A percentile compares a stretch with the other conserved stretches of the same genome.
phyloP scores from a whole-genome alignment of 1,140 invertebrate genomes.

The Drosophila miranda region DNA sequence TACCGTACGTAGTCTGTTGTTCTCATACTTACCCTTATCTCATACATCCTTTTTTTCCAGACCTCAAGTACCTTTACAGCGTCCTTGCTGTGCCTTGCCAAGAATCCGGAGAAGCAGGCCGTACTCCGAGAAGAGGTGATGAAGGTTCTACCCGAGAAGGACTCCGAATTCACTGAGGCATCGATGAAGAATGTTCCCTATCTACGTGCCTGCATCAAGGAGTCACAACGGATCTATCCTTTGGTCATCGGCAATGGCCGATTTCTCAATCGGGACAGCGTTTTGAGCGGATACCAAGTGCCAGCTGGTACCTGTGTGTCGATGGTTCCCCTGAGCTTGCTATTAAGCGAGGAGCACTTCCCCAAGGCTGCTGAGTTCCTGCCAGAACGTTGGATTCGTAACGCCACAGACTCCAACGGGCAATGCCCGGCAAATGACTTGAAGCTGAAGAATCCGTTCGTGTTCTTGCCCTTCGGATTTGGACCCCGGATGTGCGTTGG shows the following conservation, averaged over 20 bases:
- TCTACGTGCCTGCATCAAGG: constrained; percentile 87
- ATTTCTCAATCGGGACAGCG: constrained; percentile 83
- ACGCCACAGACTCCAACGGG: constrained; percentile 1
- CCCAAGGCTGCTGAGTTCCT: constrained; percentile 83
- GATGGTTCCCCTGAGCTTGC: constrained; percentile 82
- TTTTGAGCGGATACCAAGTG: constrained; percentile 84
- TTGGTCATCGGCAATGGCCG: constrained; percentile 83
- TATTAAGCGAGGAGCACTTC: constrained; percentile 83
- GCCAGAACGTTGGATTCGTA: constrained; percentile 85
- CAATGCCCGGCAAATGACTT: constrained; percentile 58
- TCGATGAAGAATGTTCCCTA: constrained; percentile 85
- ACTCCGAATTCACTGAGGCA: constrained; percentile 83
- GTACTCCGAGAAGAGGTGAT: constrained; percentile 87
- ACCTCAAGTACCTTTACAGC: constrained; percentile 52
- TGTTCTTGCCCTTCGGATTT: constrained; percentile 86
- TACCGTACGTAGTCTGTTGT: constrained; percentile 47
- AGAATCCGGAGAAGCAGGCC: constrained; percentile 86
- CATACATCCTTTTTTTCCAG: constrained; percentile 20
- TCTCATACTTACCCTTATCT: neutral
- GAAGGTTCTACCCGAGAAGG: constrained; percentile 82
- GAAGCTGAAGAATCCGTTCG: constrained; percentile 84
- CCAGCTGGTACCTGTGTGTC: constrained; percentile 85
- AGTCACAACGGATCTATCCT: constrained; percentile 84
- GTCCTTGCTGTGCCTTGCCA: constrained; percentile 83
- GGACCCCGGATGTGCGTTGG: constrained; percentile 85